Conservation (phyloP, 1,140 invertebrate species). For the Nasonia giraulti region DNA sequence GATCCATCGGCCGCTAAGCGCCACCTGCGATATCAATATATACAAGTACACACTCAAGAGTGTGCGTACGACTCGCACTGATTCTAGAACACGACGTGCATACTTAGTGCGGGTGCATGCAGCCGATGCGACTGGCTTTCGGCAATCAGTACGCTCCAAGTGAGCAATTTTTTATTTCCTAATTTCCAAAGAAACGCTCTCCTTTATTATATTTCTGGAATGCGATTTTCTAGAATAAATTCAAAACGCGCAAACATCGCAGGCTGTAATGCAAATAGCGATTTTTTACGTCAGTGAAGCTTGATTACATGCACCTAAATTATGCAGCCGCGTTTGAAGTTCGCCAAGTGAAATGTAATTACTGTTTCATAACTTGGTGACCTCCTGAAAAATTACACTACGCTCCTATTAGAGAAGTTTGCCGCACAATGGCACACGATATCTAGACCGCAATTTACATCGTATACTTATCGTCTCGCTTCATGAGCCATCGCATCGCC, state of each 20-base stretch:
- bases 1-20: conserved; percentile 46
- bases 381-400: background rate
- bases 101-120: background rate
- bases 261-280: no score
- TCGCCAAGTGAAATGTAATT: background rate
- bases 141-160: no score
- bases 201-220: no score
- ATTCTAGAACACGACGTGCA: background rate
- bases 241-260: no score
- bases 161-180: no score
- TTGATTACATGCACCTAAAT: background rate
- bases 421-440: background rate
- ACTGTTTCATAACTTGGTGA: background rate
- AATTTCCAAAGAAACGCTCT: no score
- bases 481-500: no score
- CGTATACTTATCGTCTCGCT: background rate
- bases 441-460: background rate
- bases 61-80: background rate
- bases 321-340: background rate
- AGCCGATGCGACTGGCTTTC: no score
- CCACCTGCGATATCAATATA: conserved; percentile 32
- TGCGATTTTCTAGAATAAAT: no score
- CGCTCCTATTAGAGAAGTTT: background rate
- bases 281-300: no score
- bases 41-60: background rate